Conservation (phyloP, 2,888 invertebrate species). For the Athalia circularis region DNA sequence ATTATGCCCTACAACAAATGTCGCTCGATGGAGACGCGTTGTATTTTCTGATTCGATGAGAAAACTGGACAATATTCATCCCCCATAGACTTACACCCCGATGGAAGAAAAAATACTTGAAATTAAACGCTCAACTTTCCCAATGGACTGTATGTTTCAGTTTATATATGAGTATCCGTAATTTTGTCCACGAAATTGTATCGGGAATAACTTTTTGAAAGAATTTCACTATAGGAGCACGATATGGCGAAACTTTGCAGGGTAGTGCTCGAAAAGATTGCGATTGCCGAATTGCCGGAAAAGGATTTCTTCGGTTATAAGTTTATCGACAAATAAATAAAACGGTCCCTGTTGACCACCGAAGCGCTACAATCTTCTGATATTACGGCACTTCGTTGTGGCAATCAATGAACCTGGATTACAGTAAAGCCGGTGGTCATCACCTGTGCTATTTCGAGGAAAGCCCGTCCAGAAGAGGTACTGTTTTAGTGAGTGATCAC, state of each 20-base stretch:
- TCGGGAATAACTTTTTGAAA: too few species aligned
- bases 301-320: conserved; percentile 17
- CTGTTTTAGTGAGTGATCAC: conserved; percentile 24
- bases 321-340: conserved; percentile 31
- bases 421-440: conserved; percentile 31
- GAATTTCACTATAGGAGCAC: too few species aligned
- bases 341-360: conserved; percentile 14
- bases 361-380: conserved; percentile 26
- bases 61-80: conserved; percentile 13
- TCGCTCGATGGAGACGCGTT: background rate
- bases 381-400: conserved; percentile 17
- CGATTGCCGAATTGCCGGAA: conserved; percentile 11
- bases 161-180: too few species aligned
- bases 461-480: conserved; percentile 24
- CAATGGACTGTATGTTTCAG: too few species aligned
- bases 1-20: background rate
- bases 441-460: conserved; percentile 21
- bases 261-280: too few species aligned
- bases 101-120: background rate
- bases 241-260: too few species aligned
- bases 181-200: too few species aligned
- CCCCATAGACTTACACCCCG: background rate
- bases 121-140: too few species aligned
- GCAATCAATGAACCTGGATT: conserved; percentile 39
- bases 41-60: background rate